Percentiles rank a stretch among this genome's conserved stretches.
phyloP scores from a whole-genome alignment of 2,888 invertebrate genomes.

The Lysandra bellargus region DNA sequence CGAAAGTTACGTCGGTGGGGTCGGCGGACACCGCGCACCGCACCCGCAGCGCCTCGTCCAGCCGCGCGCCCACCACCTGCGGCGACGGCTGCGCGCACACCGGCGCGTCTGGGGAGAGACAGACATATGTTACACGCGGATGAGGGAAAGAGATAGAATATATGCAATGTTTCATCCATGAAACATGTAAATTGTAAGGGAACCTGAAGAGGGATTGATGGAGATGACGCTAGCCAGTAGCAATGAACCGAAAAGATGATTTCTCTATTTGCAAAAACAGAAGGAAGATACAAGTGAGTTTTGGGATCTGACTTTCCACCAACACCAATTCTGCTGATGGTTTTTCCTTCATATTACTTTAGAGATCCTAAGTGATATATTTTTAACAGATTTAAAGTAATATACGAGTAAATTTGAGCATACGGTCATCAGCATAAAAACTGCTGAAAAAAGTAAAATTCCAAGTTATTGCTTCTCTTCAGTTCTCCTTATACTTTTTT shows the following conservation, averaged over 20 bases:
- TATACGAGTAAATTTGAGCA: not conserved
- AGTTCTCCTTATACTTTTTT: not conserved
- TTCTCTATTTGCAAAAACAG: not conserved
- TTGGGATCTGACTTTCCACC: not conserved
- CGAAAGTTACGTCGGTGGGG: constrained; percentile 90
- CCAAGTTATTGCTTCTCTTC: not conserved
- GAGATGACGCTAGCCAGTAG: not conserved
- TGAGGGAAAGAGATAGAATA: not conserved
- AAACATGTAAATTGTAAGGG: not conserved
- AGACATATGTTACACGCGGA: not conserved
- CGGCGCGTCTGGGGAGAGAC: constrained; percentile 83
- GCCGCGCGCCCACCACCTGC: constrained; percentile 88
- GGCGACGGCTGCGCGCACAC: constrained; percentile 87
- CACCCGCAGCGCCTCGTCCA: constrained; percentile 90
- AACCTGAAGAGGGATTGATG: not conserved
- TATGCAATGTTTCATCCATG: no score
- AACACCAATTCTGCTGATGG: not conserved
- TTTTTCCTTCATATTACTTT: not conserved
- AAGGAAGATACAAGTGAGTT: no score
- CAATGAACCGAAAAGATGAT: not conserved
- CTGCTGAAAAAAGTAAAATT: not conserved
- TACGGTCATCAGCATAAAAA: not conserved
- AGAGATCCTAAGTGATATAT: no score
- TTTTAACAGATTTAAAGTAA: no score
- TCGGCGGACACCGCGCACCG: constrained; percentile 92